A percentile compares a stretch with the other conserved stretches of the same genome.
phyloP scores from a whole-genome alignment of 2,797 vertebrate genomes.

The Mus minutoides region DNA sequence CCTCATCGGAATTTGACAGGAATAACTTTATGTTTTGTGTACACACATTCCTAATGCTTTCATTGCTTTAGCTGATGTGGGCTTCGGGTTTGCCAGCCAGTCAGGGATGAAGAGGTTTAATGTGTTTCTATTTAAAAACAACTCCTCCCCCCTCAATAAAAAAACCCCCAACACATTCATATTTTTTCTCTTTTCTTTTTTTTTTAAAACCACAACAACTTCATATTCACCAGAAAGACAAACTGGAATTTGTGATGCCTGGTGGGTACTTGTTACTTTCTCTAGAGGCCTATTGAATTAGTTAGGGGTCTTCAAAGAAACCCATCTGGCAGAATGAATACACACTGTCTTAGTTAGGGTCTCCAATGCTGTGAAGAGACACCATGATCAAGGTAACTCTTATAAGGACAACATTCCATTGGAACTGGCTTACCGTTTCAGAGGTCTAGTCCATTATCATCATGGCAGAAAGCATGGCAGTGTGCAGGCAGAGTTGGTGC shows the following conservation, averaged over 20 bases:
- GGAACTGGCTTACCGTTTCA: background rate
- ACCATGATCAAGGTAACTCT: background rate
- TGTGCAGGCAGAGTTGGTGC: background rate
- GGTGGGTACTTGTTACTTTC: background rate
- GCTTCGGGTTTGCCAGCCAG: fast-evolving
- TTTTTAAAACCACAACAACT: background rate
- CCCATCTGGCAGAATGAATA: background rate
- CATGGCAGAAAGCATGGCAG: background rate
- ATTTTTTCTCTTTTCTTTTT: too few species aligned
- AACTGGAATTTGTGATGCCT: background rate
- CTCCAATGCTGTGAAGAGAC: background rate
- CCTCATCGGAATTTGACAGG: too few species aligned
- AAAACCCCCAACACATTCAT: background rate
- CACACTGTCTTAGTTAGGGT: background rate
- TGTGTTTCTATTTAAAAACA: background rate
- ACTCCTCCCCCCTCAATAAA: too few species aligned
- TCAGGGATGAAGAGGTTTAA: background rate
- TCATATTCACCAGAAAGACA: background rate
- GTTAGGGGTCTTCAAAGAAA: background rate
- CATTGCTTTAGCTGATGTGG: background rate
- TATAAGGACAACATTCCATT: background rate
- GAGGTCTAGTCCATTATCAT: background rate
- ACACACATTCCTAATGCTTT: background rate
- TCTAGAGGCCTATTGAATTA: background rate
- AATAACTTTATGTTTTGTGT: background rate